Conservation (phyloP, 2,888 invertebrate genomes). For the Podabrus alpinus region DNA sequence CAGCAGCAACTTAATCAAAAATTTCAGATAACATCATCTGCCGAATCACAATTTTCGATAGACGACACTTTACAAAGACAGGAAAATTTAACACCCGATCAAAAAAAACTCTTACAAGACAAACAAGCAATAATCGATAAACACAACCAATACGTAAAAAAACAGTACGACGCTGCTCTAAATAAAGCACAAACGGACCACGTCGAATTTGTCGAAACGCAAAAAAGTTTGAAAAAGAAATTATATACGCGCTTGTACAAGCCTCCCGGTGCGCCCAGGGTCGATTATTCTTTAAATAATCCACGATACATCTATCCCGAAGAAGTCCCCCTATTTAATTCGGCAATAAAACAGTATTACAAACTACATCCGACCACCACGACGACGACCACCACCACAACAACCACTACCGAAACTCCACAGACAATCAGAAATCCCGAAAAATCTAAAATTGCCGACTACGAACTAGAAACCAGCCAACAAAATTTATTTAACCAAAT, state of each 20-base stretch:
- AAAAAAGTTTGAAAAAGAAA: conserved; percentile 67
- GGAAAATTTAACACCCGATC: conserved; percentile 56
- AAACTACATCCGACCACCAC: conserved; percentile 72
- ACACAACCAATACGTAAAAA: conserved; percentile 77
- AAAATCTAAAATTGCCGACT: not conserved
- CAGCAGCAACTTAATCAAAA: conserved; percentile 33
- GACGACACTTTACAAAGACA: conserved; percentile 39
- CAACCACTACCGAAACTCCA: conserved; percentile 41
- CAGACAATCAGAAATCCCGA: not conserved
- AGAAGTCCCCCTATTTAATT: conserved; percentile 67
- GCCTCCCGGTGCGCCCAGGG: conserved; percentile 43
- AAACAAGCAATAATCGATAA: conserved; percentile 74
- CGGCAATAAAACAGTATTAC: conserved; percentile 69
- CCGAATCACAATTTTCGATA: conserved; percentile 40
- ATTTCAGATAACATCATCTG: conserved; percentile 41
- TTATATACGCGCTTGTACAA: conserved; percentile 52
- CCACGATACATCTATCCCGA: conserved; percentile 64
- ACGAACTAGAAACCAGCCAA: conserved; percentile 18
- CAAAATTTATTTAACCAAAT: conserved; percentile 32
- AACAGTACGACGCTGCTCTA: conserved; percentile 78
- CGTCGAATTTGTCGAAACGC: conserved; percentile 70
- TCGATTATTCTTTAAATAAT: conserved; percentile 45
- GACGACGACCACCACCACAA: conserved; percentile 67
- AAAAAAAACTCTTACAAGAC: conserved; percentile 71
- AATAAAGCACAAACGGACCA: conserved; percentile 76